Evolutionary conservation across 1,140 invertebrate species (phyloP).

Genomic region (Zaprionus camerounensis): DNA sequence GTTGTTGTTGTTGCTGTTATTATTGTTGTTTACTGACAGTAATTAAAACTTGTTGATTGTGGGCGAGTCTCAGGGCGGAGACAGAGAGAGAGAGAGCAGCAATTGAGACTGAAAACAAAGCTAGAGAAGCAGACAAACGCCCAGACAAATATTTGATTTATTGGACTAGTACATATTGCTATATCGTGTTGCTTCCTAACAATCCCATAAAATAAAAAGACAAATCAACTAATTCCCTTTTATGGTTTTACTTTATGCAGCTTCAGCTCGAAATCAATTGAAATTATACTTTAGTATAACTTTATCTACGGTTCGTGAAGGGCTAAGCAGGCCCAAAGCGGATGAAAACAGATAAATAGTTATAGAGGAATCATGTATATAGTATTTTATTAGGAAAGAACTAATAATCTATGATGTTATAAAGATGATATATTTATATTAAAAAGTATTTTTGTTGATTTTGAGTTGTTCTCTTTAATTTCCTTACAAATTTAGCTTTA

Average conservation of each 20-base stretch:
- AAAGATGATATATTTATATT: background rate
- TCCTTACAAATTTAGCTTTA: background rate
- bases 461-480: background rate
- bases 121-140: conserved; percentile 34
- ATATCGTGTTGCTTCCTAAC: conserved; percentile 1
- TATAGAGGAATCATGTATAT: background rate
- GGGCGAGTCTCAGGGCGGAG: conserved; percentile 42
- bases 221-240: conserved; percentile 14
- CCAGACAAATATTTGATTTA: conserved; percentile 65
- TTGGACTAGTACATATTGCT: conserved; percentile 25
- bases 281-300: background rate
- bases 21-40: conserved; percentile 47
- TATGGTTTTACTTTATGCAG: conserved; percentile 15
- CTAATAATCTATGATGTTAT: no score
- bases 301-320: background rate
- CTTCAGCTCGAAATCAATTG: background rate
- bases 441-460: background rate
- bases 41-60: conserved; percentile 80
- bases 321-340: background rate
- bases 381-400: background rate
- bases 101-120: conserved; percentile 38
- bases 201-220: conserved; percentile 2
- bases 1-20: conserved; percentile 11
- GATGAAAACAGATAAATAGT: background rate
- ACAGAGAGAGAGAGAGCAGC: background rate